Evolutionary conservation across 2,888 invertebrate species (phyloP), one percentile per base, ranked within the genome.

Genomic region (Cyaniris semiargus): DNA sequence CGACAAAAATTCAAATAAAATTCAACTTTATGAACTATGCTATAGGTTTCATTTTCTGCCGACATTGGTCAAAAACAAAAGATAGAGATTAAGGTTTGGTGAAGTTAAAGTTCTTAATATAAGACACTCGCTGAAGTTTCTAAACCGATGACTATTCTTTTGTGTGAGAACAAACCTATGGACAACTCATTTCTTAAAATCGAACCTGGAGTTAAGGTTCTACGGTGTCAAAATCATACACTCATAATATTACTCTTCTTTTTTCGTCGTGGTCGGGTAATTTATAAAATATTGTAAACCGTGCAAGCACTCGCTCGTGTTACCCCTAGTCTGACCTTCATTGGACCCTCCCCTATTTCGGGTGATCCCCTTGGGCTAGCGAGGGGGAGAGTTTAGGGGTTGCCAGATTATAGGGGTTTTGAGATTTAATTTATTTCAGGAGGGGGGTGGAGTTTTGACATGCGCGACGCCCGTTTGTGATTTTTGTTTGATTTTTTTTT

Each of bases 401-500:
- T 81, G 83, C 79, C 81, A 82, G 81, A 80, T 79, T 81, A 80
- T 81, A 81, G 86, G 86, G 86, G 86, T 86, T 85, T 85, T 84
- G 85, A 86, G 87, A 88, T 90, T 86, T 87, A 89, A 90, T 91
- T 90, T 90, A 88, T 86, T 87, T 86, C 82, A 86, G 87, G 86
- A 84, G 87, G 87, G 87, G 84, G 53, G 81, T 83, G 81, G 80
- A 83, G 83, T 83, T 79, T 79, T 27, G 74, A 74, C 74, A 48
- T 74, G 48, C 74, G 74, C 66, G 15, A 15, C 21, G 21, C 6
- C 18, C 21, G 21, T 15, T 21, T 23, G 10, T 2, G 1, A 60
- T 13, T 60, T 60, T 60, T 60, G 23, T 60, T 21, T 23, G 23
- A 23, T 3, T 23, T 60, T 60, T 60, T 8, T 13, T 23, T 60